Base-by-base conservation (phyloP, 1,140 invertebrate genomes). In the Brachionus rubens region DNA sequence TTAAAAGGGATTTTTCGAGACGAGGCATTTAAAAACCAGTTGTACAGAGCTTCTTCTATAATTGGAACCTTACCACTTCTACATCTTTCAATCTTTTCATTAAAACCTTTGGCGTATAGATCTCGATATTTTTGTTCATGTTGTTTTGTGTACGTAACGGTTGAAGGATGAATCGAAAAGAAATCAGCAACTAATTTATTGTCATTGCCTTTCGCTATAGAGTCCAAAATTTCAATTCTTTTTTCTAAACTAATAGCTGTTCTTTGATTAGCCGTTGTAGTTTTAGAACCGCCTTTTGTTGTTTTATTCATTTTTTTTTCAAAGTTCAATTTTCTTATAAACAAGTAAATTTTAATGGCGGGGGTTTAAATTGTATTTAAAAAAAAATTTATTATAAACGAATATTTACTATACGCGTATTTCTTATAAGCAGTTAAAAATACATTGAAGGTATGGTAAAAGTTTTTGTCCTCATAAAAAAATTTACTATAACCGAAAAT, bases 21-120 rank as follows among this genome's bases (percentile, higher is more conserved):
- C 16, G 50, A 54, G 1, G 50, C 50, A 54, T 54, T 54, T 54
- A 54, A 54, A 54, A 54, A 54, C 50, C 50, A 54, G 26, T 54
- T 54, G 50, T 24, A 54, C 26, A 54, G 16, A 26, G 50, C 50
- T 54, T 54, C 50, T 54, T 54, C 50, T 24, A 54, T 54, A 7
- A 54, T 24, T 54, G 50, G 50, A 24, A 10, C 21, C 26, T 54
- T 54, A 26, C 50, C 24, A 26, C 12, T 26, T 54, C 50, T 54
- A 54, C 12, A 54, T 54, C 14, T 36, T 54, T 54, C 50, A 54
- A 54, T 54, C 19, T 54, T 54, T 54, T 54, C 50, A 26, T 54
- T 54, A 54, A 54, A 24, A 24, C 50, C 50, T 54, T 54, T 28
- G 10, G 50, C 50, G 50, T 54, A 26, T 12, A 54, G 50, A 54